phyloP scores from a whole-genome alignment of 2,888 invertebrate species.

The Tromatobia lineatoria region DNA sequence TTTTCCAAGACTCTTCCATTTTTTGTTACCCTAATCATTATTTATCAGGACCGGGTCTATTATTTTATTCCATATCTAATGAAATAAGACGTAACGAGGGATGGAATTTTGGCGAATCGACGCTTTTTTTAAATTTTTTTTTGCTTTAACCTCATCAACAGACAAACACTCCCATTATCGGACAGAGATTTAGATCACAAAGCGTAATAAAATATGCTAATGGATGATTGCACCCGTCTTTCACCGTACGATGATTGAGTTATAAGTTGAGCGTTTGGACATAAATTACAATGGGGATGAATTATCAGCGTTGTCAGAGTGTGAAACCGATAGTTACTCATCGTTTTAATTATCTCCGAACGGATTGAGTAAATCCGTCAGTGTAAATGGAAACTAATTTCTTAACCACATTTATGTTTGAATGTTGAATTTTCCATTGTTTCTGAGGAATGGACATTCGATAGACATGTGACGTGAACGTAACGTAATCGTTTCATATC shows the following conservation, averaged over 20 bases:
- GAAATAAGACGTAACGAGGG: too few relatives aligned
- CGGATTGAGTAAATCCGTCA: neutral
- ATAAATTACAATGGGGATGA: neutral
- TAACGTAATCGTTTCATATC: neutral
- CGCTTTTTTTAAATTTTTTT: too few relatives aligned
- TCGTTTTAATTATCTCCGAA: neutral
- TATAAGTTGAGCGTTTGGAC: neutral
- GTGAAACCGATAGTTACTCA: neutral
- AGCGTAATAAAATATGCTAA: neutral
- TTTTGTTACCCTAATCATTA: too few relatives aligned
- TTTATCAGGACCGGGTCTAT: too few relatives aligned
- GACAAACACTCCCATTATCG: neutral
- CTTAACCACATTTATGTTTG: conserved; percentile 18
- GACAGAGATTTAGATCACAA: neutral
- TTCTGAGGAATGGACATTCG: conserved; percentile 11
- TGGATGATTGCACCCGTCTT: neutral
- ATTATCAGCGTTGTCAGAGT: neutral
- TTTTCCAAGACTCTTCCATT: neutral
- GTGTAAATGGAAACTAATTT: conserved; percentile 9
- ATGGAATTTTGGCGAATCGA: too few relatives aligned
- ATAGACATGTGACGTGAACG: conserved; percentile 27
- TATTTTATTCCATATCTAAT: too few relatives aligned
- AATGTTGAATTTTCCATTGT: conserved; percentile 30
- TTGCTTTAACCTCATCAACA: neutral
- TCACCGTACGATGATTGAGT: neutral